These are phyloP conservation scores for Pristionchus arcanus DNA, from an alignment of 2,888 invertebrate genomes.

Conservation along the genomic window DNA sequence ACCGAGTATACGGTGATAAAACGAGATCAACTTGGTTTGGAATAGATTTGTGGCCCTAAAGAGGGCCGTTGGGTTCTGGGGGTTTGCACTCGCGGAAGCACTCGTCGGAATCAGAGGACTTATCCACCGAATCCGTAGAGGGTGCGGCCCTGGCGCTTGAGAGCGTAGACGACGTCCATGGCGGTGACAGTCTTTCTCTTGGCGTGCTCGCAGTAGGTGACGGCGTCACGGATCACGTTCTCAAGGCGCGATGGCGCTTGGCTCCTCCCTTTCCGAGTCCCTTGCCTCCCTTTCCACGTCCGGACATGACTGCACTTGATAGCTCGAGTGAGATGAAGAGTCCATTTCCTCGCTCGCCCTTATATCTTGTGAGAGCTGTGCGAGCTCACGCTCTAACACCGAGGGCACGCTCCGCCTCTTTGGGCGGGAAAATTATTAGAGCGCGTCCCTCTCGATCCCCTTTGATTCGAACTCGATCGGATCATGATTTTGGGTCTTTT, in stretches of 20 bases:
- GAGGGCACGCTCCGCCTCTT: too few relatives aligned
- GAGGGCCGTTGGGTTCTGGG: constrained; percentile 71
- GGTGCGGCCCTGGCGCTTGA: constrained; percentile 89
- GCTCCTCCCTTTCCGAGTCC: constrained; percentile 89
- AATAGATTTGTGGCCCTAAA: constrained; percentile 68
- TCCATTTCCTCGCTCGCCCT: too few relatives aligned
- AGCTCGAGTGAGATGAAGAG: neutral
- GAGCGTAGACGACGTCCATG: constrained; percentile 90
- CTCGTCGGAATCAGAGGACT: constrained; percentile 38
- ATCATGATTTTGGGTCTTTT: too few relatives aligned
- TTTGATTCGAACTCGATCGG: too few relatives aligned
- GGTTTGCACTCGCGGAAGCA: neutral
- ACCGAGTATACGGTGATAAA: too few relatives aligned
- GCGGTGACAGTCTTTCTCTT: constrained; percentile 91
- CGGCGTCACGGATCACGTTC: constrained; percentile 85
- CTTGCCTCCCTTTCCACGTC: constrained; percentile 89
- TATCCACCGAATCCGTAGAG: constrained; percentile 84
- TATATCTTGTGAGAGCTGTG: too few relatives aligned
- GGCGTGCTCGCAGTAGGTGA: constrained; percentile 90
- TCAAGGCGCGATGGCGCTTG: constrained; percentile 85
- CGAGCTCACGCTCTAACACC: too few relatives aligned
- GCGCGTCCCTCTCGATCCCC: too few relatives aligned
- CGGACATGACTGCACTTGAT: constrained; percentile 84
- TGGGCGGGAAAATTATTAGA: too few relatives aligned
- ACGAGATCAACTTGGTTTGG: constrained; percentile 37